These are phyloP conservation scores for Spongilla lacustris DNA, from an alignment of 37 sponge, comb jelly and placozoan genomes.

Conservation along the genomic window DNA sequence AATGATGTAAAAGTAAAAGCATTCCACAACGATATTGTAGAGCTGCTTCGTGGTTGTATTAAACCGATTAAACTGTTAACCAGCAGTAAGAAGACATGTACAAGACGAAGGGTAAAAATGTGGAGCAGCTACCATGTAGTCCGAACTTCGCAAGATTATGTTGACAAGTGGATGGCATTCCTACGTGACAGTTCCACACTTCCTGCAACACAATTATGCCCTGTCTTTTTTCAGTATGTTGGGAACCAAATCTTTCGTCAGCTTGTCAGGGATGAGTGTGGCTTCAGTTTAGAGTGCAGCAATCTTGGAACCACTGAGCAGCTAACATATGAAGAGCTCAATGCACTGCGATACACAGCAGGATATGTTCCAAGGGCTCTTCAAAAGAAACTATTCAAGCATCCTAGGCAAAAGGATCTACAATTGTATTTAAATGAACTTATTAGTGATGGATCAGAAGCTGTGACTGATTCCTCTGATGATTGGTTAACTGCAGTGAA, in stretches of 20 bases:
- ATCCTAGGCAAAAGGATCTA: slow-evolving; percentile 15
- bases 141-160: slow-evolving; percentile 2
- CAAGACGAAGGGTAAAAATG: slow-evolving; percentile 7
- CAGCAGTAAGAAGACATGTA: background rate
- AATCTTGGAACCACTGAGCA: background rate
- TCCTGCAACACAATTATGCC: background rate
- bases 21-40: background rate
- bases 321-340: slow-evolving; percentile 12
- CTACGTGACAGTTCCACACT: background rate
- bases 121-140: slow-evolving; percentile 8
- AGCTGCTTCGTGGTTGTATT: slow-evolving; percentile 2
- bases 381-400: slow-evolving; percentile 4
- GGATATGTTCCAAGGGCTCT: slow-evolving; percentile 29
- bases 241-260: background rate
- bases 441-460: slow-evolving; percentile 15
- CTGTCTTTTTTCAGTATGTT: slow-evolving; percentile 2
- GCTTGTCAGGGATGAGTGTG: background rate
- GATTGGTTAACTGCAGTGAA: slow-evolving; percentile 22
- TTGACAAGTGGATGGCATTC: slow-evolving; percentile 1
- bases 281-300: background rate
- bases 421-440: slow-evolving; percentile 16
- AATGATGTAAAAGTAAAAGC: background rate
- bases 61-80: too few species aligned
- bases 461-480: background rate
- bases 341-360: slow-evolving; percentile 29